Evolutionary conservation across 2,797 vertebrate species (phyloP).

Genomic region (Macrochelys suwanniensis): DNA sequence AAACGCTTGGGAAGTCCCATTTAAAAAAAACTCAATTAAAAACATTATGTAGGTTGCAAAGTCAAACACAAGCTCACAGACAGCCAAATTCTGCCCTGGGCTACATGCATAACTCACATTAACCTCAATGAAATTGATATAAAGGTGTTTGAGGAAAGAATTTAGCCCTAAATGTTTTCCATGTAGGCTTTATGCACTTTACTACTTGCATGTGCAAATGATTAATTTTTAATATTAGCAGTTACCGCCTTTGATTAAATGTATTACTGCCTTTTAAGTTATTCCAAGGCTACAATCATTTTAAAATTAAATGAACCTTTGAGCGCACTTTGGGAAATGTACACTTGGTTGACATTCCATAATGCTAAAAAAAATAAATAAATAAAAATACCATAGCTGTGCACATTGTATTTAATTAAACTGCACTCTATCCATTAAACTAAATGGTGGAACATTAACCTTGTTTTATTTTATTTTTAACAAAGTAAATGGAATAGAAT

Average conservation of each 20-base stretch:
- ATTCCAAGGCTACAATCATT: slow-evolving; percentile 60
- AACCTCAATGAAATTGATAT: background rate
- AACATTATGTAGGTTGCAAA: rapidly evolving
- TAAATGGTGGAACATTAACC: background rate
- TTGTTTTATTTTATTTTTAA: background rate
- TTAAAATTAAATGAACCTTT: slow-evolving; percentile 63
- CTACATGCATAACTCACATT: background rate
- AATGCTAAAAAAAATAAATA: slow-evolving; percentile 23
- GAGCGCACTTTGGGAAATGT: slow-evolving; percentile 45
- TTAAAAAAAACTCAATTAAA: background rate
- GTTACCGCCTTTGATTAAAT: slow-evolving; percentile 67
- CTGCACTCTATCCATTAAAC: slow-evolving; percentile 2
- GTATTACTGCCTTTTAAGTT: slow-evolving; percentile 52
- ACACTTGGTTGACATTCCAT: slow-evolving; percentile 43
- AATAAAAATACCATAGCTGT: background rate
- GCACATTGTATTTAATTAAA: slow-evolving; percentile 67
- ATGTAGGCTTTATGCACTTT: background rate
- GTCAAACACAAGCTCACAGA: rapidly evolving
- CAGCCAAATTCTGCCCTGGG: rapidly evolving
- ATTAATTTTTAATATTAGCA: slow-evolving; percentile 56
- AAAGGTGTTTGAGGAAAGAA: background rate
- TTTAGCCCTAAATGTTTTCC: background rate
- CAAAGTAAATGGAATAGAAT: background rate
- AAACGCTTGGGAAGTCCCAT: background rate
- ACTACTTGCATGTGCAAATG: slow-evolving; percentile 45